A percentile compares a stretch with the other conserved stretches of the same genome.
These are phyloP conservation scores for Hippopotamyrus pictus DNA, from an alignment of 2,797 vertebrate genomes.

Conservation along the genomic window DNA sequence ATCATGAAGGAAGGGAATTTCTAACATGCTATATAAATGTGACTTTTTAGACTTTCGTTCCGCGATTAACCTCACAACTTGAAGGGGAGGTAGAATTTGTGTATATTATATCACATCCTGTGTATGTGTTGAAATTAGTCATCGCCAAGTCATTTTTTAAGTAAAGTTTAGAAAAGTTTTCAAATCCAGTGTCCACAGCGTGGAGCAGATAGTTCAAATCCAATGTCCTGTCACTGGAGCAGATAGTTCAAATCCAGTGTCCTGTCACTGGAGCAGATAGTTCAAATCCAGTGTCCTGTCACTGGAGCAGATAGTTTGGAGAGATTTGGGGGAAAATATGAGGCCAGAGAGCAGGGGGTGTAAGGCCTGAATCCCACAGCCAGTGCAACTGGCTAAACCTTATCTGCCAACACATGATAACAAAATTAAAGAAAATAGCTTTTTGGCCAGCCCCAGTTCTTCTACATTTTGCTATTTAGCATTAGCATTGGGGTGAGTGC, in stretches of 20 bases:
- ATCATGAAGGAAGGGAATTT: not conserved
- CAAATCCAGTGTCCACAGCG: slow-evolving; percentile 10
- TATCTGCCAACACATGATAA: not conserved
- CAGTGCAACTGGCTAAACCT: not conserved
- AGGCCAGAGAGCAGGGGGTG: not conserved
- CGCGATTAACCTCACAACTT: not conserved
- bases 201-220: slow-evolving; percentile 16
- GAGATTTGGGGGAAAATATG: not conserved
- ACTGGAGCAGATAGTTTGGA: slow-evolving; percentile 19
- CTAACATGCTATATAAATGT: not conserved
- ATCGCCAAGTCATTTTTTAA: not conserved
- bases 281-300: slow-evolving; percentile 13
- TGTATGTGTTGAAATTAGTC: not conserved
- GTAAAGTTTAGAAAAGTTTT: not conserved
- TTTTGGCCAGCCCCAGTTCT: not conserved
- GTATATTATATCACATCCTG: not conserved
- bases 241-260: not conserved
- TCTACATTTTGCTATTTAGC: not conserved
- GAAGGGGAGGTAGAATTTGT: too few relatives aligned
- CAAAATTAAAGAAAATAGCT: not conserved
- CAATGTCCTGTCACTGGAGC: slow-evolving; percentile 31
- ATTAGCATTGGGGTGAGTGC: not conserved
- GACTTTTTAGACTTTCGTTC: not conserved
- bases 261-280: too few relatives aligned
- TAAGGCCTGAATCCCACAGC: not conserved